These are phyloP conservation scores for Eristalis arbustorum DNA, from an alignment of 2,888 invertebrate genomes.

Conservation along the genomic window DNA sequence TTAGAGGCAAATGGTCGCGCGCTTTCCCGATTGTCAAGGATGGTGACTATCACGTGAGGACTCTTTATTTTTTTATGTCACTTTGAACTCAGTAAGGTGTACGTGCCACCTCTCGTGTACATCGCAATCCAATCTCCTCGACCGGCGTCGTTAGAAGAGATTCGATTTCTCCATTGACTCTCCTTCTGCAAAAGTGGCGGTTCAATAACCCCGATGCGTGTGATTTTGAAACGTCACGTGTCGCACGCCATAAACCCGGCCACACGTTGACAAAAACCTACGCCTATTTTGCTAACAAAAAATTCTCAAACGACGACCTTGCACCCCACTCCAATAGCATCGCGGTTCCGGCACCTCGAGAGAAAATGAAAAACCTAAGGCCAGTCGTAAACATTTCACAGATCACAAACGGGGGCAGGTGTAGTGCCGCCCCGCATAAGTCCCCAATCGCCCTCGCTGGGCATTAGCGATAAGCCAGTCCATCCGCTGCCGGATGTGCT, in stretches of 20 bases:
- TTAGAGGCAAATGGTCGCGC: too few species aligned
- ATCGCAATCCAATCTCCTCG: neutral
- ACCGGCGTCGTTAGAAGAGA: neutral
- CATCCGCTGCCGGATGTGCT: neutral
- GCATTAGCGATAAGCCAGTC: neutral
- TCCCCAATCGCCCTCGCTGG: neutral
- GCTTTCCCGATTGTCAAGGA: too few species aligned
- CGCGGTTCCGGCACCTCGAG: neutral
- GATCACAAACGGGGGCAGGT: neutral
- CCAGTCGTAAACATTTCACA: neutral
- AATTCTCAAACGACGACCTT: neutral
- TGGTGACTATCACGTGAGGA: too few species aligned
- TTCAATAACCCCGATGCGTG: neutral
- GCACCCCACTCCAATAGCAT: neutral
- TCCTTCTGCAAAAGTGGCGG: neutral
- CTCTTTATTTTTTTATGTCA: too few species aligned
- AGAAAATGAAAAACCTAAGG: neutral
- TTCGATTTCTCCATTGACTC: neutral
- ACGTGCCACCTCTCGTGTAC: too few species aligned
- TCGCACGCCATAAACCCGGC: too few species aligned
- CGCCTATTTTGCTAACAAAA: neutral
- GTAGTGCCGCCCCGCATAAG: neutral
- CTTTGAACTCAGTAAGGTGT: too few species aligned
- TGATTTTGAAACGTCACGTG: neutral
- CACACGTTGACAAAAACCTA: too few species aligned